Percentiles rank a stretch among this genome's conserved stretches.
These are phyloP conservation scores for Abscondita cerata DNA, from an alignment of 2,888 invertebrate genomes.

Conservation along the genomic window DNA sequence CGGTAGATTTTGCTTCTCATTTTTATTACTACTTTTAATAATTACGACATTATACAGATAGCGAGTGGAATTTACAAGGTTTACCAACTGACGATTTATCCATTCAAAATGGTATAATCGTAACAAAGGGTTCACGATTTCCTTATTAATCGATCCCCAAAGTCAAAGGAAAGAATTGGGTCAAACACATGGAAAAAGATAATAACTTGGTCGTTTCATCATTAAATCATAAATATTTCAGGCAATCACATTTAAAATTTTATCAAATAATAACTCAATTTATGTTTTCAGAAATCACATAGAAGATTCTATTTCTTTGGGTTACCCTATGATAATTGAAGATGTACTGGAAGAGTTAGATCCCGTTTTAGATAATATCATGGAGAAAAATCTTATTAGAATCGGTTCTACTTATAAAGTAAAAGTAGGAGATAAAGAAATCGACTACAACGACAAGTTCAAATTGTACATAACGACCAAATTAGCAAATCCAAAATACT, in stretches of 20 bases:
- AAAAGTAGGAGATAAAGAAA: slow-evolving; percentile 87
- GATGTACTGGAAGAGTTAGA: slow-evolving; percentile 87
- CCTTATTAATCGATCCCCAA: slow-evolving; percentile 92
- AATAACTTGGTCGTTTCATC: slow-evolving; percentile 72
- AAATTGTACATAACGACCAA: slow-evolving; percentile 87
- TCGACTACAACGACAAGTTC: slow-evolving; percentile 72
- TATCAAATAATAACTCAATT: neutral
- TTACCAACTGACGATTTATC: slow-evolving; percentile 89
- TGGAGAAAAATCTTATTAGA: slow-evolving; percentile 88
- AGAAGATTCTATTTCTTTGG: slow-evolving; percentile 84
- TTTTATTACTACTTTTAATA: no score
- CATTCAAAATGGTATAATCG: slow-evolving; percentile 90
- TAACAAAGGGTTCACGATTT: slow-evolving; percentile 82
- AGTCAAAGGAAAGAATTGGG: slow-evolving; percentile 91
- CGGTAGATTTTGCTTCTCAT: no score
- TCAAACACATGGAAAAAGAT: slow-evolving; percentile 80
- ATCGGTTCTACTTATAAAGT: slow-evolving; percentile 82
- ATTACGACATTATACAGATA: no score
- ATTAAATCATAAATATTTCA: slow-evolving; percentile 72
- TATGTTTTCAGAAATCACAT: slow-evolving; percentile 73
- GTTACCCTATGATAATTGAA: slow-evolving; percentile 82
- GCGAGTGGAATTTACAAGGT: slow-evolving; percentile 91
- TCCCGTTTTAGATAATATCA: slow-evolving; percentile 83
- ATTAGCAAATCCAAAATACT: slow-evolving; percentile 84
- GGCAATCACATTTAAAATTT: slow-evolving; percentile 53